Percentiles rank a stretch among this genome's conserved stretches.
Conservation (phyloP, 2,113 vertebrate species). For the Sebastes fasciatus region DNA sequence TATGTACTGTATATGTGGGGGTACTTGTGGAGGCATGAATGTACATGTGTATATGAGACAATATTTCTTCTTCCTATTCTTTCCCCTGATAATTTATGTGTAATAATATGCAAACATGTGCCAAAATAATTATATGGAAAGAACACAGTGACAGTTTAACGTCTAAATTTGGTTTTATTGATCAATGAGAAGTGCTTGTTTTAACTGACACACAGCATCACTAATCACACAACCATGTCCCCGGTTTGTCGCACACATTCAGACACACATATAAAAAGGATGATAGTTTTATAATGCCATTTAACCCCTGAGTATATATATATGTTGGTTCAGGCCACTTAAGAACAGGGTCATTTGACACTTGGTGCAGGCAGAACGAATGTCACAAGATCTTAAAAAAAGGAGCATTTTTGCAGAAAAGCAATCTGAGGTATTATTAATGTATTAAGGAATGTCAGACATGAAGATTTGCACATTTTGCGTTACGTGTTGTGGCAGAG, state of each 20-base stretch:
- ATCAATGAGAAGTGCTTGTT: conserved; percentile 5
- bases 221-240: conserved; percentile 22
- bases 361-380: conserved; percentile 1
- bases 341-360: conserved; percentile 21
- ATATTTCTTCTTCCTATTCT: background rate
- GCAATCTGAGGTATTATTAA: conserved; percentile 36
- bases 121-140: background rate
- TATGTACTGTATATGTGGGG: background rate
- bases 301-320: conserved; percentile 56
- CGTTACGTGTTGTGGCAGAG: background rate
- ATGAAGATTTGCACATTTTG: background rate
- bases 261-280: conserved; percentile 28
- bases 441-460: conserved; percentile 18
- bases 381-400: conserved; percentile 27
- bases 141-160: background rate
- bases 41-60: background rate
- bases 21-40: background rate
- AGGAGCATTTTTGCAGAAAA: conserved; percentile 20
- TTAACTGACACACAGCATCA: conserved; percentile 7
- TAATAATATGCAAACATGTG: background rate
- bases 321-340: conserved; percentile 34
- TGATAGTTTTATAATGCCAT: background rate
- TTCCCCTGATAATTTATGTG: background rate
- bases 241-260: conserved; percentile 17
- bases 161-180: conserved; percentile 47